These are phyloP conservation scores for Catharus ustulatus DNA, from an alignment of 2,797 vertebrate species.

Conservation along the genomic window DNA sequence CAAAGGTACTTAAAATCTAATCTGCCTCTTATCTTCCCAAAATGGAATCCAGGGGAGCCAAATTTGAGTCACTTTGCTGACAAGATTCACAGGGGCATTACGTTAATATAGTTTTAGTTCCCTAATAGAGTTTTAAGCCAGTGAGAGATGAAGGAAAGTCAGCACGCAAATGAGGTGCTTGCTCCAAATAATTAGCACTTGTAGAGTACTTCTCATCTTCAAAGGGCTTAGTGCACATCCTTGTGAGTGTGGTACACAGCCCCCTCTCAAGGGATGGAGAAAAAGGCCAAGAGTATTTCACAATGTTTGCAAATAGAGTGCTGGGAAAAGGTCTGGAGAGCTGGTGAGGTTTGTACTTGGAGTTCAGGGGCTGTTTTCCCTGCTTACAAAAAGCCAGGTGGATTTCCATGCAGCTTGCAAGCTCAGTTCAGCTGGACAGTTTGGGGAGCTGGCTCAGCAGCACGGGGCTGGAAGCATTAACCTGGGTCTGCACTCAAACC, in stretches of 20 bases:
- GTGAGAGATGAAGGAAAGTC: conserved; percentile 37
- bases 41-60: conserved; percentile 50
- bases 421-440: not conserved
- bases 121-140: conserved; percentile 59
- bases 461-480: not conserved
- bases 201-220: conserved; percentile 16
- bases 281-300: conserved; percentile 22
- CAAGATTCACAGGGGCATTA: conserved; percentile 14
- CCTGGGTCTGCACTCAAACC: conserved; percentile 17
- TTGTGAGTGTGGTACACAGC: not conserved
- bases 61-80: conserved; percentile 33
- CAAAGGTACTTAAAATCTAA: conserved; percentile 52
- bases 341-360: not conserved
- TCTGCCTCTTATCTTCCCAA: conserved; percentile 47
- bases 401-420: not conserved
- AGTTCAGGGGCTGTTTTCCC: not conserved
- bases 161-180: not conserved
- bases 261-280: not conserved
- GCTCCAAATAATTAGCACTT: conserved; percentile 56
- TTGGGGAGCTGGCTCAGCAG: conserved; percentile 13
- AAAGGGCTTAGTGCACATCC: not conserved
- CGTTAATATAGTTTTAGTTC: conserved; percentile 18
- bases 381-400: not conserved
- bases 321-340: not conserved
- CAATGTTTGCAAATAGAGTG: not conserved